A percentile compares a stretch with the other conserved stretches of the same genome.
phyloP scores from a whole-genome alignment of 2,797 vertebrate genomes.

The Karalla daura region DNA sequence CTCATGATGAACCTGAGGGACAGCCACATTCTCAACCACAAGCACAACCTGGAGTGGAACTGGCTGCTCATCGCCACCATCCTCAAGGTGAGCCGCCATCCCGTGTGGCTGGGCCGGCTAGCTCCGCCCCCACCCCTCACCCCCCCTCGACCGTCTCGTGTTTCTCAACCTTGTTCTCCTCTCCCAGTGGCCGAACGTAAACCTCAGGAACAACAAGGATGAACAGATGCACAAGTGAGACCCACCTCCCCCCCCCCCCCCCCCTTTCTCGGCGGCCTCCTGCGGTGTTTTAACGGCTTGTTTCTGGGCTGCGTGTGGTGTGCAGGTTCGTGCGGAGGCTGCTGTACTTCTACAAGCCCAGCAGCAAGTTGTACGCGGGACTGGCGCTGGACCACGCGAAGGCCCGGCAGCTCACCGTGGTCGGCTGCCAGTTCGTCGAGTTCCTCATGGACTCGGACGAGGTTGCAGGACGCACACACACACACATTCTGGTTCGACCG shows the following conservation, averaged over 20 bases:
- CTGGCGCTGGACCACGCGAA: conserved; percentile 93
- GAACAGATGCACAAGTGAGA: conserved; percentile 97
- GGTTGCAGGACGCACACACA: conserved; percentile 77
- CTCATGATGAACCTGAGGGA: conserved; percentile 94
- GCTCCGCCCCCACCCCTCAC: background rate
- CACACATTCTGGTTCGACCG: background rate
- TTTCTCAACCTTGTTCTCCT: conserved; percentile 6
- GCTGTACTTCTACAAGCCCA: conserved; percentile 98
- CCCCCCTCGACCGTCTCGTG: background rate
- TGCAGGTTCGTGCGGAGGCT: conserved; percentile 95
- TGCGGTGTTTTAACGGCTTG: background rate
- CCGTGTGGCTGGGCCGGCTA: no score
- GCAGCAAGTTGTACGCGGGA: conserved; percentile 94
- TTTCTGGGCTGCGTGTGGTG: conserved; percentile 72
- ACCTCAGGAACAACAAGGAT: conserved; percentile 97
- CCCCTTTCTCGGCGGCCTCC: background rate
- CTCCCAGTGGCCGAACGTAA: conserved; percentile 95
- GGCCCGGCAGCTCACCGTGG: conserved; percentile 95
- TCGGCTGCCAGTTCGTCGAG: conserved; percentile 97
- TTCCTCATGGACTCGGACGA: conserved; percentile 98
- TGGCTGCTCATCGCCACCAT: conserved; percentile 98
- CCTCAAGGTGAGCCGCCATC: conserved; percentile 96
- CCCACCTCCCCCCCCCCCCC: background rate
- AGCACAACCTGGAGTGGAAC: conserved; percentile 98
- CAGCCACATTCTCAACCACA: conserved; percentile 97